Conservation (phyloP, 2,888 invertebrate genomes). For the Andrena haemorrhoa region DNA sequence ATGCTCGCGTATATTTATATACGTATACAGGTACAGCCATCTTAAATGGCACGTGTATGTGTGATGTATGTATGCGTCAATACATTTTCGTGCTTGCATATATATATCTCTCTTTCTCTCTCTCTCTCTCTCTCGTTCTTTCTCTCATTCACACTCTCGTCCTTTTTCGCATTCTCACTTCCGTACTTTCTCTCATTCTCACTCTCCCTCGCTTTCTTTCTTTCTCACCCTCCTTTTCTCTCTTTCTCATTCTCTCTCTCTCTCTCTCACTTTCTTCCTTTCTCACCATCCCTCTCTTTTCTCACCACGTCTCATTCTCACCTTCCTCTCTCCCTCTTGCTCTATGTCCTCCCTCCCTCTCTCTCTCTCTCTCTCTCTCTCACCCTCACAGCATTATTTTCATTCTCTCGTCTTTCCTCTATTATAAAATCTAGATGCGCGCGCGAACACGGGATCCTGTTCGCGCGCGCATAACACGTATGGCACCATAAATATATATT, state of each 20-base stretch:
- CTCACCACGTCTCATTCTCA: slow-evolving; percentile 37
- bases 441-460: slow-evolving; percentile 40
- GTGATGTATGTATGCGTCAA: slow-evolving; percentile 27
- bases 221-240: too few species aligned
- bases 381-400: too few species aligned
- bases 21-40: slow-evolving; percentile 71
- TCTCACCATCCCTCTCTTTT: too few species aligned
- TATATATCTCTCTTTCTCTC: slow-evolving; percentile 21
- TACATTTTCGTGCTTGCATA: slow-evolving; percentile 44
- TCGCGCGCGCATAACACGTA: slow-evolving; percentile 58
- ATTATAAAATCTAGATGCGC: slow-evolving; percentile 65
- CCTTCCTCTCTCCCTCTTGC: slow-evolving; percentile 14
- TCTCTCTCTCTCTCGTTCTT: slow-evolving; percentile 27
- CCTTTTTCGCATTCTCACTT: neutral
- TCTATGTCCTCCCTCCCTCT: slow-evolving; percentile 13
- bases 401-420: slow-evolving; percentile 17
- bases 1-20: slow-evolving; percentile 65
- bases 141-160: slow-evolving; percentile 11
- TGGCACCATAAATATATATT: slow-evolving; percentile 66
- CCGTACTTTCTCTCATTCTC: slow-evolving; percentile 10
- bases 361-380: slow-evolving; percentile 3
- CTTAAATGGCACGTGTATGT: slow-evolving; percentile 48
- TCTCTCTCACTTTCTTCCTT: too few species aligned
- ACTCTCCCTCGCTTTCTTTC: too few species aligned
- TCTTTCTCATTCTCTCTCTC: too few species aligned